Percentiles rank a stretch among this genome's conserved stretches.
Evolutionary conservation across 1,140 invertebrate genomes (phyloP).

Genomic region (Camponotus floridanus): DNA sequence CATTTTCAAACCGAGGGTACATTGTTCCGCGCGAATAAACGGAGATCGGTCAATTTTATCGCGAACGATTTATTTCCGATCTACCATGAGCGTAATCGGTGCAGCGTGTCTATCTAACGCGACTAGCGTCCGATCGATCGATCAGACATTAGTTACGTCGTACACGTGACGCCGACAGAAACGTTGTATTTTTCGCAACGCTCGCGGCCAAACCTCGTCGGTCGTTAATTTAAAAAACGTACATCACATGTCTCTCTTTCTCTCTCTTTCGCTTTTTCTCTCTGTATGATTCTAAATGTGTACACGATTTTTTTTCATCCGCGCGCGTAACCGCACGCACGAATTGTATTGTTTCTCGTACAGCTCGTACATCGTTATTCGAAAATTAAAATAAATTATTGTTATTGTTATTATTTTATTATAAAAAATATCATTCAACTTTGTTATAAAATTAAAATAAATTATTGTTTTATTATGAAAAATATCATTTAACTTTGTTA

Average conservation of each 20-base stretch:
- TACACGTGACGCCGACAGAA: conserved; percentile 43
- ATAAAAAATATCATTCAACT: background rate
- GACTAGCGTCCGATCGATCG: conserved; percentile 31
- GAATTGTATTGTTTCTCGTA: background rate
- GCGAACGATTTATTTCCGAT: conserved; percentile 51
- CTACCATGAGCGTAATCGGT: conserved; percentile 23
- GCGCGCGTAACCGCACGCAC: background rate
- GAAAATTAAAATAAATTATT: background rate
- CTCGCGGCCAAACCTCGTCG: conserved; percentile 27
- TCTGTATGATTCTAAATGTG: too few relatives aligned
- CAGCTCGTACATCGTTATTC: background rate
- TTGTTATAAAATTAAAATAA: background rate
- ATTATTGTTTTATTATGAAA: background rate
- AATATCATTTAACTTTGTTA: background rate
- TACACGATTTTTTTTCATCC: conserved; percentile 5
- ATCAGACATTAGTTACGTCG: conserved; percentile 43
- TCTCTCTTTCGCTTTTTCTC: background rate
- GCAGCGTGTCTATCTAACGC: conserved; percentile 28
- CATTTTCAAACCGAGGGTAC: background rate
- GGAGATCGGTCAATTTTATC: conserved; percentile 45
- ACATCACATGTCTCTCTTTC: background rate
- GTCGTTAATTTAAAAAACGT: conserved; percentile 53
- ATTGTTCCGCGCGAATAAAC: background rate
- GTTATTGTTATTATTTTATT: too few relatives aligned
- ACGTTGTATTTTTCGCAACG: conserved; percentile 48